These are phyloP conservation scores for Amiota communis DNA, from an alignment of 2,888 invertebrate species.

Conservation along the genomic window DNA sequence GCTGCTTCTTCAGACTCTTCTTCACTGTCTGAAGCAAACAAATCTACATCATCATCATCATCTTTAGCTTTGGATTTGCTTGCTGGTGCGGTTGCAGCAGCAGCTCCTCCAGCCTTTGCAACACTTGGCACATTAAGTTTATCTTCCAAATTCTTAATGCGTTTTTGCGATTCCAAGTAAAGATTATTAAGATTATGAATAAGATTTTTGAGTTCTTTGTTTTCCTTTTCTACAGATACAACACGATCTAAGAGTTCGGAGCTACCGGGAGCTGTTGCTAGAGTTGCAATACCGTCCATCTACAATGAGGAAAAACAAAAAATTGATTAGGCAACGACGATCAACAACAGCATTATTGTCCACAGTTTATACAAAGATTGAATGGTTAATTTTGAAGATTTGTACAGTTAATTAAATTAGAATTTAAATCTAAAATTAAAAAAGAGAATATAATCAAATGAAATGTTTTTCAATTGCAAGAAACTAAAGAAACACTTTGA, in stretches of 20 bases:
- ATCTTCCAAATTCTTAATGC: conserved; percentile 67
- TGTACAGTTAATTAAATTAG: too few relatives aligned
- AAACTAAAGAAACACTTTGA: too few relatives aligned
- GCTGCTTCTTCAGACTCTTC: conserved; percentile 83
- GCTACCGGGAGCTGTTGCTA: conserved; percentile 75
- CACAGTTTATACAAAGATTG: too few relatives aligned
- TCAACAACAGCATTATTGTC: too few relatives aligned
- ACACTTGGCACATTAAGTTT: conserved; percentile 31
- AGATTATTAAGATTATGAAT: conserved; percentile 68
- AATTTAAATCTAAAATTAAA: too few relatives aligned
- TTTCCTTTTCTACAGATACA: conserved; percentile 77
- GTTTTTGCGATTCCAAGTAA: conserved; percentile 67
- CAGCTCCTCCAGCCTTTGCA: conserved; percentile 34
- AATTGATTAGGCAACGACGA: too few relatives aligned
- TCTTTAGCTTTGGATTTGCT: conserved; percentile 70
- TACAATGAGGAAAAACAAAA: conserved; percentile 58
- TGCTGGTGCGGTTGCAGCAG: not conserved
- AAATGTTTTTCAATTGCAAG: too few relatives aligned
- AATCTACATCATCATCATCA: conserved; percentile 85
- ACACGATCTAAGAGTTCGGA: conserved; percentile 76
- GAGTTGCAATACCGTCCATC: conserved; percentile 80
- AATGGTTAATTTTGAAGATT: too few relatives aligned
- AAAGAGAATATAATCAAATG: too few relatives aligned
- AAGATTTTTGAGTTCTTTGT: conserved; percentile 73
- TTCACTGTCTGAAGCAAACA: conserved; percentile 88